Conservation (phyloP, 2,797 vertebrate genomes). For the Chaetophractus vellerosus region DNA sequence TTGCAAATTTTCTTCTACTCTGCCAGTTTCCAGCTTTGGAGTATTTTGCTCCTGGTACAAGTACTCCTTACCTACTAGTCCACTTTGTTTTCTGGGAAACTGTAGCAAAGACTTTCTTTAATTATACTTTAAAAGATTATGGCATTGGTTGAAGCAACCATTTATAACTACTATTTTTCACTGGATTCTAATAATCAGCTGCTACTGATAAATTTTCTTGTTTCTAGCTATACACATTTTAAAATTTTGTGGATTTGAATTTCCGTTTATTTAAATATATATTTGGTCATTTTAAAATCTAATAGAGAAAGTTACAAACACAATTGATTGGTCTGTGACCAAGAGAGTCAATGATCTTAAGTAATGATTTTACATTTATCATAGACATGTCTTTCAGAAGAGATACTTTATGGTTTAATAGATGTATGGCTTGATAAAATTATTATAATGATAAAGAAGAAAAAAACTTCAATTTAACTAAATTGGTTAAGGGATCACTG, state of each 20-base stretch:
- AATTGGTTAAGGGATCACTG: background rate
- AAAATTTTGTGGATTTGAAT: background rate
- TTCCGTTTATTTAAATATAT: conserved; percentile 3
- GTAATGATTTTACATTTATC: conserved; percentile 17
- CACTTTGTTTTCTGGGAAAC: background rate
- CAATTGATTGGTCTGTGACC: background rate
- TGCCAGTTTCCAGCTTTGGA: background rate
- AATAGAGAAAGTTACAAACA: background rate
- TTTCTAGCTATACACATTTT: background rate
- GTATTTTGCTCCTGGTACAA: background rate
- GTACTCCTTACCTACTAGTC: background rate
- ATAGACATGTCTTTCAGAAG: background rate
- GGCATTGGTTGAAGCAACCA: background rate
- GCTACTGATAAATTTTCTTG: background rate
- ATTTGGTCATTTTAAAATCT: conserved; percentile 14
- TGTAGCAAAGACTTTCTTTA: background rate
- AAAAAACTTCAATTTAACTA: background rate
- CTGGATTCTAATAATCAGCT: background rate
- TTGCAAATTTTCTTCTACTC: background rate
- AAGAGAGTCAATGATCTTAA: conserved; percentile 3
- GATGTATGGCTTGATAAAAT: background rate
- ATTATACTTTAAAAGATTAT: background rate
- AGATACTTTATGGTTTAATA: background rate
- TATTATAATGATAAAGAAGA: background rate
- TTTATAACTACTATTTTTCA: background rate